Evolutionary conservation across 2,797 vertebrate genomes (phyloP), one percentile per base, ranked within the genome.

Genomic region (Bryconaethiops microstoma): DNA sequence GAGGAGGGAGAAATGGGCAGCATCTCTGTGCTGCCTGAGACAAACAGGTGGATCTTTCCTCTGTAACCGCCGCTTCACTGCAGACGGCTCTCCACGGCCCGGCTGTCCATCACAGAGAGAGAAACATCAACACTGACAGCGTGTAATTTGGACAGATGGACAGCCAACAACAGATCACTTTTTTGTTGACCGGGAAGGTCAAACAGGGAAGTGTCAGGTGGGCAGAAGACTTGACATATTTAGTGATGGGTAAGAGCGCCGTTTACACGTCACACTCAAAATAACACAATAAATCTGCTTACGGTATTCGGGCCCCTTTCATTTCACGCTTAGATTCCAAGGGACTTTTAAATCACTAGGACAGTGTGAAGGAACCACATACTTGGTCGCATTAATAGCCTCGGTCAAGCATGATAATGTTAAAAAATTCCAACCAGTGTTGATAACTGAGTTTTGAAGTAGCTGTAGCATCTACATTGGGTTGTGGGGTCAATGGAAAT

Each of bases 81-180:
- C 65, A 42, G 65, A 45, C 74, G 9, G 13, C 76, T 80, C 50
- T 63, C 78, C 82, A 82, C 70, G 82, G 68, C 73, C 21, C 63
- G 60, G 50, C 88, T 89, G 89, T 91, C 92, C 87, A 86, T 93
- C 92, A 92, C 10, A 17, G 0, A 68, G 87, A 86, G 81, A 55
- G 88, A 87, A 86, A 83, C 83, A 78, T 70, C 80, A 84, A 83
- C 85, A 21, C 86, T 90, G 89, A 89, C 90, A 90, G 87, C 86
- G 81, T 90, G 90, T 90, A 90, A 91, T 93, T 91, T 87, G 87
- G 89, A 89, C 88, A 90, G 92, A 92, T 91, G 90, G 91, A 92
- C 85, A 84, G 84, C 75, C 86, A 25, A 69, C 48, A 65, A 87
- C 75, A 86, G 88, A 83, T 82, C 84, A 89, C 83, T 87, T 91